Evolutionary conservation across 2,113 vertebrate genomes (phyloP).

Genomic region (Daphoenositta chrysoptera): DNA sequence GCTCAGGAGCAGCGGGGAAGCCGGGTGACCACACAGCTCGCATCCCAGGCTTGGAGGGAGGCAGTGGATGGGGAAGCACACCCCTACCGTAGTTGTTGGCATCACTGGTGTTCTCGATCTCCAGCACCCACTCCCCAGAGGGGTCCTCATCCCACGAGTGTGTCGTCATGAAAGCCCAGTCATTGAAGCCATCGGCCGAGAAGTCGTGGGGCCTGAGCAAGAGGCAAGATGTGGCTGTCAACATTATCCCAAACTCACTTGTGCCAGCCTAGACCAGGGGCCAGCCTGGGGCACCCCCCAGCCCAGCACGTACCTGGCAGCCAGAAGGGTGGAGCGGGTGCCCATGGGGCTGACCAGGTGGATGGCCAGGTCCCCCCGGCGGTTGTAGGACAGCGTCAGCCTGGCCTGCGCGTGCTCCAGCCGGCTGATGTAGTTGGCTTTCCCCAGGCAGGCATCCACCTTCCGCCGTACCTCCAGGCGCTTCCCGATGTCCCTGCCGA

Average conservation of each 20-base stretch:
- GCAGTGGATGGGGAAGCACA: neutral
- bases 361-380: constrained; percentile 92
- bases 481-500: constrained; percentile 88
- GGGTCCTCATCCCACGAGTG: constrained; percentile 97
- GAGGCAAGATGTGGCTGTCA: too few species aligned
- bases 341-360: constrained; percentile 91
- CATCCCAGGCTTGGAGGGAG: accelerated
- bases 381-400: constrained; percentile 93
- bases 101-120: constrained; percentile 90
- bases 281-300: accelerated
- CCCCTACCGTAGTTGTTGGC: constrained; percentile 89
- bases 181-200: constrained; percentile 93
- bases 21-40: accelerated
- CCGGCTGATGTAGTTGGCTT: constrained; percentile 80
- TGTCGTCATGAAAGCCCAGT: constrained; percentile 98
- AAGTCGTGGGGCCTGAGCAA: constrained; percentile 87
- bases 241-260: accelerated
- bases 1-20: neutral
- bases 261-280: neutral
- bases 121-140: constrained; percentile 85
- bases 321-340: constrained; percentile 92
- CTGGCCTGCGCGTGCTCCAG: constrained; percentile 91
- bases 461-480: constrained; percentile 82
- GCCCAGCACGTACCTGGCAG: constrained; percentile 78
- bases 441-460: constrained; percentile 83